phyloP scores from a whole-genome alignment of 1,140 invertebrate species.

The Mizuhopecten yessoensis region DNA sequence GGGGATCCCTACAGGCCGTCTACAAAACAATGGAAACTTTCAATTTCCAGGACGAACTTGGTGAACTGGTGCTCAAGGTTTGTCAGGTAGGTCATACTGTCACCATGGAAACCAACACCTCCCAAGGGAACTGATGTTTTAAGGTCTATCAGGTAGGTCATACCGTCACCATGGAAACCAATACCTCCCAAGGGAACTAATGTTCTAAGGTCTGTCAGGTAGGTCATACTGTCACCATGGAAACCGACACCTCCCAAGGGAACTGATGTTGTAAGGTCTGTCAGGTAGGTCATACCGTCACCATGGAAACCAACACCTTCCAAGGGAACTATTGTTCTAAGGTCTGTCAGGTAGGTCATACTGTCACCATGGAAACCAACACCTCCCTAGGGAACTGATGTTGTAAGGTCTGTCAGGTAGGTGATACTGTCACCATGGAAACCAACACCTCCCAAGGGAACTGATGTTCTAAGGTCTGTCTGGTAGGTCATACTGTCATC shows the following conservation, averaged over 20 bases:
- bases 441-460: background rate
- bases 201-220: slow-evolving; percentile 86
- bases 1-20: slow-evolving; percentile 85
- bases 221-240: slow-evolving; percentile 14
- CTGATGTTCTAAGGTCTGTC: slow-evolving; percentile 80
- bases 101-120: background rate
- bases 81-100: slow-evolving; percentile 82
- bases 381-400: background rate
- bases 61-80: slow-evolving; percentile 85
- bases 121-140: slow-evolving; percentile 82
- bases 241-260: background rate
- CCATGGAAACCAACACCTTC: background rate
- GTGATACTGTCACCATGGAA: background rate
- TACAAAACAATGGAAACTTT: slow-evolving; percentile 85
- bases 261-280: slow-evolving; percentile 86
- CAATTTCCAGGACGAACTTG: slow-evolving; percentile 88
- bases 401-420: slow-evolving; percentile 82
- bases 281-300: slow-evolving; percentile 67
- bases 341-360: slow-evolving; percentile 82
- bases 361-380: background rate
- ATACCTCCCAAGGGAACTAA: slow-evolving; percentile 69
- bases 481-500: slow-evolving; percentile 64
- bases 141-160: slow-evolving; percentile 85
- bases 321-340: background rate
- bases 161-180: background rate